Base-by-base conservation (phyloP, 2,888 invertebrate genomes). In the Ommatoiulus sabulosus region DNA sequence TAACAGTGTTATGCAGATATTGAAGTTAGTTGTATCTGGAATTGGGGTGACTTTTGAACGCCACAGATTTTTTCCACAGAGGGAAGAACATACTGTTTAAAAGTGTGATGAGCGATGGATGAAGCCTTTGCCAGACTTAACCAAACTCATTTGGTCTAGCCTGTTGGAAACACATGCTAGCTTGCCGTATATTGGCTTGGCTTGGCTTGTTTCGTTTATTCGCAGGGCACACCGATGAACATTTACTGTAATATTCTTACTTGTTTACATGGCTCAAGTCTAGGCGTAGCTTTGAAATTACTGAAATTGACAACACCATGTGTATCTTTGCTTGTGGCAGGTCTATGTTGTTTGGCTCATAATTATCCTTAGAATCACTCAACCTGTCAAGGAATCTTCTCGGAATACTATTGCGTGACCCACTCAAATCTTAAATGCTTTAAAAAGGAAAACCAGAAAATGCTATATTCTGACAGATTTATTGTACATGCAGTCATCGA, bases 51-150 rank as follows among this genome's bases (percentile, higher is more conserved):
- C 24, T 72, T 72, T 24, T 7, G 1, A 72, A 10, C 10, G 24
- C 24, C 24, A 7, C 24, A 72, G 24, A 24, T 63, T 72, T 24
- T 72, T 72, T 72, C 20, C 20, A 72, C 72, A 72, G 72, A n/a
- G 8, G 24, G 24, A 72, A 20, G 24, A 24, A 72, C 5, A 72
- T 72, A 20, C 2, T 35, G 35, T 35, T 63, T 63, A 7, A 63
- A 52, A 63, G n/a, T 10, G 24, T 72, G 72, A 72, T 72, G 72
- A 72, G 72, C 24, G 72, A 72, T 72, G 20, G 24, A 72, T 72
- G 72, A 20, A 72, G 24, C 72, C 5, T 72, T 72, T 72, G 72
- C 72, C 20, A 72, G 20, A 8, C 72, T 24, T 8, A 72, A 24
- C 72, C 0, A 72, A n/a, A 24, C 72, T 72, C 20, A 6, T 3